Evolutionary conservation across 35 echinoderm and acorn worm species (phyloP).

Genomic region (Holothuria glaberrima): DNA sequence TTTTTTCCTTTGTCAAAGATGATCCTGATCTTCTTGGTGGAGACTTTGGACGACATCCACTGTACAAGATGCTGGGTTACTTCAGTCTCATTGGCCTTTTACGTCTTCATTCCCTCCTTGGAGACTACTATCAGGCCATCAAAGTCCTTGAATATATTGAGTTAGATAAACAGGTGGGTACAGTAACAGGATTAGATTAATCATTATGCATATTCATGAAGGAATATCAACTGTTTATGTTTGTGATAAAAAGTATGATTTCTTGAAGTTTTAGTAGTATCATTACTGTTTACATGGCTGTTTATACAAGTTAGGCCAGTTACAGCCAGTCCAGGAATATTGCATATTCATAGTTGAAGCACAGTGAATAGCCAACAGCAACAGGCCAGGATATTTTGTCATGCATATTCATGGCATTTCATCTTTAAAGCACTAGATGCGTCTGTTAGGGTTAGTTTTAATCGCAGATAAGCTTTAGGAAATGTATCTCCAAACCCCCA

Average conservation of each 20-base stretch:
- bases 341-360: too few relatives aligned
- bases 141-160: conserved; percentile 97
- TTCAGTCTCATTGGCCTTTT: conserved; percentile 98
- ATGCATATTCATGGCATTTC: too few relatives aligned
- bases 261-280: neutral
- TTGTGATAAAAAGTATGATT: neutral
- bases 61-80: conserved; percentile 99
- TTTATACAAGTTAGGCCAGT: too few relatives aligned
- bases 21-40: conserved; percentile 90
- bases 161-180: conserved; percentile 91
- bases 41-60: conserved; percentile 94
- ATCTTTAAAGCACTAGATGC: too few relatives aligned
- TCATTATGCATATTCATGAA: neutral
- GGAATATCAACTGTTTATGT: too few relatives aligned
- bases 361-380: too few relatives aligned
- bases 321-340: too few relatives aligned
- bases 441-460: too few relatives aligned
- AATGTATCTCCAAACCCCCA: too few relatives aligned
- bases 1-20: conserved; percentile 65
- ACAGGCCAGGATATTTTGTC: too few relatives aligned
- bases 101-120: conserved; percentile 88
- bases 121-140: conserved; percentile 98
- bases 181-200: neutral
- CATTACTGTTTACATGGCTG: too few relatives aligned
- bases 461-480: too few relatives aligned